Percentiles rank a stretch among this genome's conserved stretches.
phyloP scores from a whole-genome alignment of 23 tunicate genomes.

The Phallusia fumigata region DNA sequence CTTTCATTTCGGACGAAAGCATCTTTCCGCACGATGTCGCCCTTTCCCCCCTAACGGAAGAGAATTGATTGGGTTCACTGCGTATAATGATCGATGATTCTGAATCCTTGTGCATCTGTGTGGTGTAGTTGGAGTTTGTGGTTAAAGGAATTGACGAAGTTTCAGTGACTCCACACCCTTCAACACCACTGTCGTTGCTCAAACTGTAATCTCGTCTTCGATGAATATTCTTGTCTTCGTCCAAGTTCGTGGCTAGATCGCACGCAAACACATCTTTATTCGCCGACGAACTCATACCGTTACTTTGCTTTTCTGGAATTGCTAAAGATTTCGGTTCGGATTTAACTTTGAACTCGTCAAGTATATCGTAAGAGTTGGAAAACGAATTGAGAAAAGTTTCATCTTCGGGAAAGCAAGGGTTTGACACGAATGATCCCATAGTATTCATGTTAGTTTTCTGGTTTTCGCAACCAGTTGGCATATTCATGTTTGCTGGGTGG shows the following conservation, averaged over 20 bases:
- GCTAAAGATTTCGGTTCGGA: neutral
- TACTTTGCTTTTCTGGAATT: neutral
- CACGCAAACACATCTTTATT: neutral
- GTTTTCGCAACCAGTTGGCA: neutral
- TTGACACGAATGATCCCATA: neutral
- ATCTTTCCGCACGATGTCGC: neutral
- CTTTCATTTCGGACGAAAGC: neutral
- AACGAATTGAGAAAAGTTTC: neutral
- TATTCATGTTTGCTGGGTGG: neutral
- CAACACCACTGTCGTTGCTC: conserved; percentile 66
- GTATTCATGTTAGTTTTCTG: neutral
- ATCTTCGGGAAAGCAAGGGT: conserved; percentile 1
- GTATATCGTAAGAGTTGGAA: neutral
- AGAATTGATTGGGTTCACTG: neutral
- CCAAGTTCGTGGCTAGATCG: neutral
- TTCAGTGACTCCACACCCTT: conserved; percentile 29
- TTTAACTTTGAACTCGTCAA: neutral
- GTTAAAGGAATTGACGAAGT: neutral
- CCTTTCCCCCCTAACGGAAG: neutral
- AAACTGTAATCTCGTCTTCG: conserved; percentile 38
- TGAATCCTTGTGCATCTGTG: neutral
- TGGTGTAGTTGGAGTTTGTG: neutral
- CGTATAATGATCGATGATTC: neutral
- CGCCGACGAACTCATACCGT: neutral
- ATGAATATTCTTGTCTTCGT: neutral